These are phyloP conservation scores for Gonioctena quinquepunctata DNA, from an alignment of 1,140 invertebrate species.

Conservation along the genomic window DNA sequence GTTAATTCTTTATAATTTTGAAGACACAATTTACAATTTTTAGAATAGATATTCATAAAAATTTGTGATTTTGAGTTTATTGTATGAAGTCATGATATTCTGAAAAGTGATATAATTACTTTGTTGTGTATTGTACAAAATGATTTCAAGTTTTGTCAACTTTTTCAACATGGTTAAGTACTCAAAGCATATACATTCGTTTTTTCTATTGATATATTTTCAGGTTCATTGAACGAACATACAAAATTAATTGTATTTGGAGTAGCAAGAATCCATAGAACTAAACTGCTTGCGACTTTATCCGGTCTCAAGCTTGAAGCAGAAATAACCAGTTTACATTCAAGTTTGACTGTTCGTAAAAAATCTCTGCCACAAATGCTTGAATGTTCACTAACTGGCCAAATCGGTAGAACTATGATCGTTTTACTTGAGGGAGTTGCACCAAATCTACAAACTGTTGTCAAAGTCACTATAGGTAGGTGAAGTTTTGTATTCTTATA, in stretches of 20 bases:
- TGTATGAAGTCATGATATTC: too few relatives aligned
- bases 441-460: constrained; percentile 91
- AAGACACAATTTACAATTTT: too few relatives aligned
- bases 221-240: constrained; percentile 35
- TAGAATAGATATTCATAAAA: too few relatives aligned
- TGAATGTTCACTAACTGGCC: constrained; percentile 87
- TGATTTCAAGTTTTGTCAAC: too few relatives aligned
- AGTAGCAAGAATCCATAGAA: constrained; percentile 85
- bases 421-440: constrained; percentile 87
- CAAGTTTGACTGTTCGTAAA: constrained; percentile 75
- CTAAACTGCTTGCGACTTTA: constrained; percentile 84
- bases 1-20: too few relatives aligned
- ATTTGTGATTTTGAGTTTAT: too few relatives aligned
- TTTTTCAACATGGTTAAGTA: too few relatives aligned
- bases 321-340: constrained; percentile 83
- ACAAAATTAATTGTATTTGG: constrained; percentile 58
- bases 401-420: constrained; percentile 90
- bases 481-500: constrained; percentile 62
- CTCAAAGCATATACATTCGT: too few relatives aligned
- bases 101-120: too few relatives aligned
- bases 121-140: too few relatives aligned
- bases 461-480: constrained; percentile 78
- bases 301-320: constrained; percentile 92
- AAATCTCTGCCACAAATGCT: constrained; percentile 71
- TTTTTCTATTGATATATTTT: neutral